Percentiles rank a stretch among this genome's conserved stretches.
Evolutionary conservation across 2,113 vertebrate species (phyloP).

Genomic region (Octodon degus): DNA sequence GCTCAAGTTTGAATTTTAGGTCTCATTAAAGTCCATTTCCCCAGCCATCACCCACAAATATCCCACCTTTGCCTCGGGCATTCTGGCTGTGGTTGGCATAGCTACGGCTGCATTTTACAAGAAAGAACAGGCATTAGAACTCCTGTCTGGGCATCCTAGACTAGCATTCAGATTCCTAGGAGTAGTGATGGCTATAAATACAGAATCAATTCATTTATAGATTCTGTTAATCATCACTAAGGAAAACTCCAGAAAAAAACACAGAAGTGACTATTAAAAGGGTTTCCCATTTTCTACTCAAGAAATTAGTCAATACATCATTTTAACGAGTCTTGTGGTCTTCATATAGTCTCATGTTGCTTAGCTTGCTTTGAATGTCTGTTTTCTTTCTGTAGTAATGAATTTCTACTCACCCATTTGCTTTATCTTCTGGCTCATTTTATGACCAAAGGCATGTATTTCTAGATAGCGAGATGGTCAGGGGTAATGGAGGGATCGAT

Average conservation of each 20-base stretch:
- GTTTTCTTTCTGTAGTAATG: neutral
- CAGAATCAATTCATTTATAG: neutral
- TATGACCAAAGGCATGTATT: neutral
- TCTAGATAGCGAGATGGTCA: neutral
- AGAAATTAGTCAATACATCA: neutral
- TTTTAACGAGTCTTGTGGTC: neutral
- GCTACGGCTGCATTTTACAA: neutral
- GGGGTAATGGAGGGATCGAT: neutral
- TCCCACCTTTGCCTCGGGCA: neutral
- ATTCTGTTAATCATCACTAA: slow-evolving; percentile 1
- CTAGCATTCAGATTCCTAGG: neutral
- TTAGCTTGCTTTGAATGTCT: neutral
- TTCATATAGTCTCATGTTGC: neutral
- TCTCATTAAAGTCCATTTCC: neutral
- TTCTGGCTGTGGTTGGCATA: neutral
- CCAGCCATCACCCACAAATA: neutral
- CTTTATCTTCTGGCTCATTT: neutral
- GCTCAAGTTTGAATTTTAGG: neutral
- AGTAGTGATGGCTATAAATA: neutral
- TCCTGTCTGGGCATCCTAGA: neutral
- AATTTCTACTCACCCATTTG: neutral
- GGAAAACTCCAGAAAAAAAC: neutral
- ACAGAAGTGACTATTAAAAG: neutral
- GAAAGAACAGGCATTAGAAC: neutral
- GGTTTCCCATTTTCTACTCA: neutral